A percentile compares a stretch with the other conserved stretches of the same genome.
Evolutionary conservation across 2,797 vertebrate species (phyloP).

Genomic region (Neolamprologus multifasciatus): DNA sequence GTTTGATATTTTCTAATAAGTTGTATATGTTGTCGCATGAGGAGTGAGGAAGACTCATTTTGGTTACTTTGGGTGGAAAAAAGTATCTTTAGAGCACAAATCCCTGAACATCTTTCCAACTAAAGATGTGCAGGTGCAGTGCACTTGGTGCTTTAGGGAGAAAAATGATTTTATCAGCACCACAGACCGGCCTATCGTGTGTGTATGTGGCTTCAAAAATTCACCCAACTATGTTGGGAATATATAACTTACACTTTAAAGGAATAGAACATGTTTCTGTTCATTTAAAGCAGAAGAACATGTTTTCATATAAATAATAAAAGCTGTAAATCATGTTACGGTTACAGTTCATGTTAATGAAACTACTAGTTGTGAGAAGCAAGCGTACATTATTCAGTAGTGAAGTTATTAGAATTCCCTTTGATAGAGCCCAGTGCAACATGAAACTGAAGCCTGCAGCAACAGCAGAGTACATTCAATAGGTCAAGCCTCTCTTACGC

Average conservation of each 20-base stretch:
- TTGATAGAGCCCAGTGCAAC: not conserved
- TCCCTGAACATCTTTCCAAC: not conserved
- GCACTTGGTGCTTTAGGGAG: not conserved
- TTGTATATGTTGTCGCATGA: not conserved
- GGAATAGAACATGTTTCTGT: not conserved
- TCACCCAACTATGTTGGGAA: not conserved
- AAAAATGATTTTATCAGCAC: not conserved
- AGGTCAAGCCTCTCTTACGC: not conserved
- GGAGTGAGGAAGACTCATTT: not conserved
- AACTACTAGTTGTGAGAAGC: not conserved
- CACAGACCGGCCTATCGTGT: not conserved
- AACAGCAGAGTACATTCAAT: not conserved
- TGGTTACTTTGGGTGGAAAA: not conserved
- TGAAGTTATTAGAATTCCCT: constrained; percentile 9
- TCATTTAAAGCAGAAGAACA: not conserved
- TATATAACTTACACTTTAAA: not conserved
- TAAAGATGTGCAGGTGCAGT: not conserved
- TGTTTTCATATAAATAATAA: not conserved
- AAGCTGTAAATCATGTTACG: not conserved
- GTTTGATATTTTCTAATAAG: not conserved
- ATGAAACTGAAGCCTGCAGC: constrained; percentile 13
- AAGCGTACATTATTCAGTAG: constrained; percentile 13
- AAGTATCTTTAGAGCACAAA: not conserved
- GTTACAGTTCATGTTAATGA: not conserved
- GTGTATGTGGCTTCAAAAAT: not conserved